Percentiles rank a stretch among this genome's conserved stretches.
Evolutionary conservation across 2,113 vertebrate species (phyloP).

Genomic region (Microtus montanus): DNA sequence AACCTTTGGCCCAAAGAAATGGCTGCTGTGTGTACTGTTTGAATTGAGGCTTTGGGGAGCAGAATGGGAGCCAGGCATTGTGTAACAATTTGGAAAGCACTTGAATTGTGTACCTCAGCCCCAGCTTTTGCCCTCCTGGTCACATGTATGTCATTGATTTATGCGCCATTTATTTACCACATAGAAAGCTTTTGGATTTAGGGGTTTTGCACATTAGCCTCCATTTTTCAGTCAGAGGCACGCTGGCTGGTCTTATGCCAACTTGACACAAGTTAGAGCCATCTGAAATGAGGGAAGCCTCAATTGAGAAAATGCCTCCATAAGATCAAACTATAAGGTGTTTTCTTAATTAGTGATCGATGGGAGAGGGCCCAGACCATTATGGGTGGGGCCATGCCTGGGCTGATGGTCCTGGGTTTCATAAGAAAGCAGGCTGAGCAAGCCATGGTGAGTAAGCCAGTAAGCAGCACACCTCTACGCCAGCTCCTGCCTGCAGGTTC

Average conservation of each 20-base stretch:
- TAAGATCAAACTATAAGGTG: neutral
- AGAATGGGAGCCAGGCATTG: neutral
- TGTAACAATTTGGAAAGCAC: constrained; percentile 61
- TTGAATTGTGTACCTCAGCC: constrained; percentile 45
- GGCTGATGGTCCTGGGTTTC: neutral
- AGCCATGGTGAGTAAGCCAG: neutral
- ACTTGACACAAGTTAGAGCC: neutral
- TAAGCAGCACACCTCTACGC: neutral
- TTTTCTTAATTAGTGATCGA: neutral
- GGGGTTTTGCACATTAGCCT: neutral
- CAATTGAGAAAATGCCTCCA: neutral
- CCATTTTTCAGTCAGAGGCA: neutral
- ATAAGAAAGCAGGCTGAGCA: neutral
- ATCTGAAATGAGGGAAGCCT: neutral
- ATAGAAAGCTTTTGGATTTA: constrained; percentile 39
- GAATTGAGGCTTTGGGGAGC: constrained; percentile 56
- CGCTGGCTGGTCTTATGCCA: neutral
- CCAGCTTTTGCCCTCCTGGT: neutral
- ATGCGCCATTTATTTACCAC: constrained; percentile 17
- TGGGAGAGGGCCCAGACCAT: neutral
- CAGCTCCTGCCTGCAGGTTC: neutral
- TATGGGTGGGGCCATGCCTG: neutral
- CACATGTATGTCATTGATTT: constrained; percentile 26
- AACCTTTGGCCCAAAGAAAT: constrained; percentile 56
- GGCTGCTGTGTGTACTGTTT: constrained; percentile 32